phyloP scores from a whole-genome alignment of 1,140 invertebrate genomes.

The Pollicipes pollicipes region DNA sequence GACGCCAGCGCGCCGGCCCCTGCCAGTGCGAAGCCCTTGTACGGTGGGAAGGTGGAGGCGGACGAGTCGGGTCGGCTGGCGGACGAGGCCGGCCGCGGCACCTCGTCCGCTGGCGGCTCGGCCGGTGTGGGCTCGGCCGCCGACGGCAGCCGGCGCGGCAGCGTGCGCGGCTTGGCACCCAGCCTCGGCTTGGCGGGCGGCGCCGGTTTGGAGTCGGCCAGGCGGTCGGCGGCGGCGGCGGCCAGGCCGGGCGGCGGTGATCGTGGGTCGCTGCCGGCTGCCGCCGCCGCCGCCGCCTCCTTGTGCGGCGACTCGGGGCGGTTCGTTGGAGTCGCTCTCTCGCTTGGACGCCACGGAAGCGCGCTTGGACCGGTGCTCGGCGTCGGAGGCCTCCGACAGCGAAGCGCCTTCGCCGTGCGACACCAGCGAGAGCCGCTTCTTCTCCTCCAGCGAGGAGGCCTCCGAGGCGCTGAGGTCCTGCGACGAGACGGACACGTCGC shows the following conservation, averaged over 20 bases:
- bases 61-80: conserved; percentile 22
- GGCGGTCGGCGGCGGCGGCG: not conserved
- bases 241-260: too few species aligned
- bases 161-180: not conserved
- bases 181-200: not conserved
- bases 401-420: not conserved
- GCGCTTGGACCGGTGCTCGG: not conserved
- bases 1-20: conserved; percentile 20
- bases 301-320: not conserved
- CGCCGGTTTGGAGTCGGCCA: too few species aligned
- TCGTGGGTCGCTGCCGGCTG: not conserved
- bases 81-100: conserved; percentile 23
- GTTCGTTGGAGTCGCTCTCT: not conserved
- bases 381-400: not conserved
- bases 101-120: conserved; percentile 11
- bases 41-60: conserved; percentile 17
- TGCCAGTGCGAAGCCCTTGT: conserved; percentile 21
- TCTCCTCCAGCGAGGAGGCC: conserved; percentile 10
- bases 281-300: not conserved
- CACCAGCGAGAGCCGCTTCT: conserved; percentile 8
- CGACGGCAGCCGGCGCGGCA: conserved; percentile 9
- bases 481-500: not conserved
- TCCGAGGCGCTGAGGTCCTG: conserved; percentile 1
- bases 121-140: too few species aligned
- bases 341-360: not conserved